These are phyloP conservation scores for Phalacrocorax carbo DNA, from an alignment of 2,113 vertebrate genomes.

Conservation along the genomic window DNA sequence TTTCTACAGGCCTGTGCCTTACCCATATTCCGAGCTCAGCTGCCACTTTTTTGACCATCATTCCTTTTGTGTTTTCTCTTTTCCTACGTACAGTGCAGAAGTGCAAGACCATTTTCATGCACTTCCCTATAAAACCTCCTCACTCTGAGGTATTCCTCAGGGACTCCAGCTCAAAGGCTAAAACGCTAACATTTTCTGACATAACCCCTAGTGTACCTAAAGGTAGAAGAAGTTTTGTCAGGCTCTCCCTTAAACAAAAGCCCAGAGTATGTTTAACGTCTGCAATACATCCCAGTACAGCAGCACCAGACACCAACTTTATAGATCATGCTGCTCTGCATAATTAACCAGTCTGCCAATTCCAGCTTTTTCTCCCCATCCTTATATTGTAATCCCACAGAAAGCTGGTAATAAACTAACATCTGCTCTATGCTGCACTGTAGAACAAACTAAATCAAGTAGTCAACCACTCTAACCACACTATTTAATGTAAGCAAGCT, in stretches of 20 bases:
- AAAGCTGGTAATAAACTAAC: slow-evolving; percentile 8
- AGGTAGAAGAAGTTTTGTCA: neutral
- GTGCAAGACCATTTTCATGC: neutral
- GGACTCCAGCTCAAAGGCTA: neutral
- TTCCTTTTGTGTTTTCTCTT: neutral
- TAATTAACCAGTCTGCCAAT: neutral
- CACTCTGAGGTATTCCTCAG: neutral
- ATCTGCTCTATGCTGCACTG: neutral
- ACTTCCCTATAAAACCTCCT: neutral
- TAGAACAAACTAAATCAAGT: neutral
- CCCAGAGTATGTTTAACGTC: neutral
- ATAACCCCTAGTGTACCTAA: neutral
- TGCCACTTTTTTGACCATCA: neutral
- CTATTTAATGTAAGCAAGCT: neutral
- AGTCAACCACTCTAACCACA: neutral
- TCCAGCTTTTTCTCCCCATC: neutral
- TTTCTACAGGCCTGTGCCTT: neutral
- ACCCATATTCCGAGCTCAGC: neutral
- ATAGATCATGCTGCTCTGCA: neutral
- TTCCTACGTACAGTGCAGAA: rapidly evolving
- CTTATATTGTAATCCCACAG: neutral
- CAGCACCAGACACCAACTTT: neutral
- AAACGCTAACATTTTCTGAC: neutral
- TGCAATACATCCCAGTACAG: neutral
- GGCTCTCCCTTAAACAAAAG: neutral